These are phyloP conservation scores for Bombyx huttoni DNA, from an alignment of 2,888 invertebrate genomes.

Conservation along the genomic window DNA sequence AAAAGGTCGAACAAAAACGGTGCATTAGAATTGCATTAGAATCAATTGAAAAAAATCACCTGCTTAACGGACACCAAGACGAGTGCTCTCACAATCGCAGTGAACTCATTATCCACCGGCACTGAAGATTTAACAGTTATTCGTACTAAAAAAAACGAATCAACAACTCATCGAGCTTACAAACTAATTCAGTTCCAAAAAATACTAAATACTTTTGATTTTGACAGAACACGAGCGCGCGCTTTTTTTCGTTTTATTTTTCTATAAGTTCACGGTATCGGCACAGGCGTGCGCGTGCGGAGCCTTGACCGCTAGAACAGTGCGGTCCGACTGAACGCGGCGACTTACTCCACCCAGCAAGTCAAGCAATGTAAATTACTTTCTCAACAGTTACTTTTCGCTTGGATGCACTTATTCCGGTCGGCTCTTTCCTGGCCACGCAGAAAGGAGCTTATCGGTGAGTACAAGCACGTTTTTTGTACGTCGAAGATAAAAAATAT, in stretches of 20 bases:
- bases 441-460: constrained; percentile 36
- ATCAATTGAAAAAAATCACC: constrained; percentile 32
- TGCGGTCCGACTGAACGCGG: constrained; percentile 52
- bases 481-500: background rate
- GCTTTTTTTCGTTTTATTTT: constrained; percentile 43
- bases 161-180: constrained; percentile 19
- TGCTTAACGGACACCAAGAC: constrained; percentile 52
- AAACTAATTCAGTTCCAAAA: constrained; percentile 6
- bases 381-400: constrained; percentile 67
- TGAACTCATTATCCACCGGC: constrained; percentile 62
- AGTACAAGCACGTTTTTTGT: constrained; percentile 9
- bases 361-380: constrained; percentile 50
- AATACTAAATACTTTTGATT: constrained; percentile 7
- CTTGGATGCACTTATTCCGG: constrained; percentile 63
- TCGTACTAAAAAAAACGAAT: constrained; percentile 44
- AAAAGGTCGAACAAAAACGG: constrained; percentile 1
- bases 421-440: constrained; percentile 27
- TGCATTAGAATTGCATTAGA: background rate
- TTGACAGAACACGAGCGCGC: constrained; percentile 57
- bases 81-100: constrained; percentile 57
- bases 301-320: constrained; percentile 65
- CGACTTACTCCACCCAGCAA: constrained; percentile 33
- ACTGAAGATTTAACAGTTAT: constrained; percentile 59
- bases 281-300: constrained; percentile 34
- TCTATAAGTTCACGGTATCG: constrained; percentile 20